Base-by-base conservation (phyloP, 2,113 vertebrate species). In the Apteryx owenii region DNA sequence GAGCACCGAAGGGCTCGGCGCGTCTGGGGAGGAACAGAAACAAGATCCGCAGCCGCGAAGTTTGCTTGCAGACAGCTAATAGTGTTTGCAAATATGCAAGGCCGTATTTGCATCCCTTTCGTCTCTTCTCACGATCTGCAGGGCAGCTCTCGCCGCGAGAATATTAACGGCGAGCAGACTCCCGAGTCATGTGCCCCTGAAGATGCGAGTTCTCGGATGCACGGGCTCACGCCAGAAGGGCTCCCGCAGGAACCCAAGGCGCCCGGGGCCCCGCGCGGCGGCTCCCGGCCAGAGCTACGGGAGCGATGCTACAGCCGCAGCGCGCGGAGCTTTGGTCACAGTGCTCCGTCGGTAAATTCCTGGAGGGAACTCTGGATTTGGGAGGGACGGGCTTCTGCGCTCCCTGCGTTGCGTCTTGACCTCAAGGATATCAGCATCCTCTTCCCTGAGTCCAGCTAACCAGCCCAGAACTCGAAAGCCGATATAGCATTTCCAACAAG, bases 141-240 rank as follows among this genome's bases (percentile, higher is more conserved):
- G 93, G 93, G 93, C 95, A 96, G 1, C 44, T 89, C 91, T 70
- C 28, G 82, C 93, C 95, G 93, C 66, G 85, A 85, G 76, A 90
- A 93, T 70, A 90, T 71, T 17, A 85, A 22, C 93, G 95, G 85
- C 7, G 0, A 95, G 81, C 90, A 95, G 93, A 88, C 88, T 89
- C 77, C 81, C n/a, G 54, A 53, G 75, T 9, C 61, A 13, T 54
- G 19, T 1, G 5, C 31, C 58, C 0, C 51, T 42, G 84, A 8
- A 4, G 89, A 50, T 8, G 50, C 4, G 9, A 2, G 84, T 6
- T 72, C 77, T 31, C 73, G 65, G 62, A 20, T 72, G 70, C 46
- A n/a, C 20, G 2, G 13, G 62, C 64, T 58, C 26, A 7, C 25
- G 28, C 50, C 3, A 8, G 29, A 8, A 25, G 62, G 48, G 38